phyloP scores from a whole-genome alignment of 2,888 invertebrate species.

The Meiosimyza decipiens region DNA sequence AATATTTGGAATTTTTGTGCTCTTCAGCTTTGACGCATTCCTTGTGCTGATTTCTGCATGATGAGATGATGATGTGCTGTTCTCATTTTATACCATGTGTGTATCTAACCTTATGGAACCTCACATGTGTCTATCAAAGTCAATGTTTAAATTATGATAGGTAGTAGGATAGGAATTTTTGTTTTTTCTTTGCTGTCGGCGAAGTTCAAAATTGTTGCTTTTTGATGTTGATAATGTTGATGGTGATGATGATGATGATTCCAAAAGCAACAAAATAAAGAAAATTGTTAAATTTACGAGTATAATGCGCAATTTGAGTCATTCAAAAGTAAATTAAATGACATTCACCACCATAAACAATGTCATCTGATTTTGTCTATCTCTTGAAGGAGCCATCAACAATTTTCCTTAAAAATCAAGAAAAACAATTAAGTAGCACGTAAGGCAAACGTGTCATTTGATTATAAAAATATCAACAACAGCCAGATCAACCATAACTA shows the following conservation, averaged over 20 bases:
- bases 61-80: too few relatives aligned
- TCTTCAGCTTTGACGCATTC: too few relatives aligned
- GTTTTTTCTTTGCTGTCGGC: background rate
- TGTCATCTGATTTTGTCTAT: slow-evolving; percentile 30
- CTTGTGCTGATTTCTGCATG: too few relatives aligned
- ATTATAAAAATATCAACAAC: too few relatives aligned
- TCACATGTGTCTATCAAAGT: slow-evolving; percentile 27
- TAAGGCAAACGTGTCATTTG: too few relatives aligned
- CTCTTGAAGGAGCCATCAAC: too few relatives aligned
- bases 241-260: background rate
- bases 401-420: too few relatives aligned
- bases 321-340: slow-evolving; percentile 57
- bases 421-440: too few relatives aligned
- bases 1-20: too few relatives aligned
- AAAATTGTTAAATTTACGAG: slow-evolving; percentile 18
- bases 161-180: background rate
- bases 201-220: background rate
- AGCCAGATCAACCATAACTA: too few relatives aligned
- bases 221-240: slow-evolving; percentile 1
- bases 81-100: too few relatives aligned
- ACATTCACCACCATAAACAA: slow-evolving; percentile 31
- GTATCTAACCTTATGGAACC: slow-evolving; percentile 14
- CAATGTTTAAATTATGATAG: slow-evolving; percentile 39
- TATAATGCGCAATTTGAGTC: slow-evolving; percentile 56
- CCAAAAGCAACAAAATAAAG: too few relatives aligned